A percentile compares a stretch with the other conserved stretches of the same genome.
phyloP scores from a whole-genome alignment of 2,797 vertebrate species.

The Myotis vivesi region DNA sequence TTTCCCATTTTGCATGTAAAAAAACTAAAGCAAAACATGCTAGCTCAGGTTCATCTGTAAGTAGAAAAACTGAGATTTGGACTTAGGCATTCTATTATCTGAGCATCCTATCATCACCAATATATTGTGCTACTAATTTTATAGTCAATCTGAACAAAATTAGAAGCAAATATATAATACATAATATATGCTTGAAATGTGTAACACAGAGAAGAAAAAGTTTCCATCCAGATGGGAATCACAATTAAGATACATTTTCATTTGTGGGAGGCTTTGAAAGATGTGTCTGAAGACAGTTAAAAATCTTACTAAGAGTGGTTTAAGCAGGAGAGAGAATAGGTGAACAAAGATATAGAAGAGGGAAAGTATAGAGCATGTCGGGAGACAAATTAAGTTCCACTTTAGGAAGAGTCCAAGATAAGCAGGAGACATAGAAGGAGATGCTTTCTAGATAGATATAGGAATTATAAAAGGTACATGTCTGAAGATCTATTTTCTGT shows the following conservation, averaged over 20 bases:
- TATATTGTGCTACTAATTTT: neutral
- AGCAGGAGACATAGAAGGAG: neutral
- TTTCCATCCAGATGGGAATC: neutral
- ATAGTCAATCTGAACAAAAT: neutral
- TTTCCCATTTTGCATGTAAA: neutral
- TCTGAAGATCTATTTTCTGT: neutral
- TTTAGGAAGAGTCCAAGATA: neutral
- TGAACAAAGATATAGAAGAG: neutral
- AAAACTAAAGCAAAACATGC: neutral
- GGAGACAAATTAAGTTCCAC: neutral
- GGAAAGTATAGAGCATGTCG: neutral
- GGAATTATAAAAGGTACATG: neutral
- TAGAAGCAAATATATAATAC: neutral
- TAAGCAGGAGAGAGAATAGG: neutral
- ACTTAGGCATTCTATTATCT: neutral
- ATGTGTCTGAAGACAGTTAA: neutral
- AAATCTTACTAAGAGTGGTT: neutral
- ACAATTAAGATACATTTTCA: neutral
- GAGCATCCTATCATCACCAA: neutral
- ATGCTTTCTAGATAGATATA: neutral
- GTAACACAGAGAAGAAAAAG: neutral
- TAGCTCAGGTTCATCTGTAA: neutral
- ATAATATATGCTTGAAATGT: neutral
- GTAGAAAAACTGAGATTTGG: neutral
- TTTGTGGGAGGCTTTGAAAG: neutral